A percentile compares a stretch with the other conserved stretches of the same genome.
phyloP scores from a whole-genome alignment of 2,797 vertebrate genomes.

The Dendrocincla fuliginosa region DNA sequence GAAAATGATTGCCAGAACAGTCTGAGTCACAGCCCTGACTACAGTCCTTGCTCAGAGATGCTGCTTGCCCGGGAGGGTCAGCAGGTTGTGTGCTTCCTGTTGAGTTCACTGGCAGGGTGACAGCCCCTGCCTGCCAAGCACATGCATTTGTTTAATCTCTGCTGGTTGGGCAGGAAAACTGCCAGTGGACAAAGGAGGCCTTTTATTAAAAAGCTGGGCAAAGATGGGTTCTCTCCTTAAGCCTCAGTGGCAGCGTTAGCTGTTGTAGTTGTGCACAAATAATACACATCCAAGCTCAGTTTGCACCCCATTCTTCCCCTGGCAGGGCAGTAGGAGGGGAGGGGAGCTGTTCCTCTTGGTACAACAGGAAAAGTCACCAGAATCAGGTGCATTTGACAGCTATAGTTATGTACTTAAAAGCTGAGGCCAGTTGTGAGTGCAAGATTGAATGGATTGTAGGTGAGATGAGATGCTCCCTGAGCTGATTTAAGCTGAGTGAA shows the following conservation, averaged over 20 bases:
- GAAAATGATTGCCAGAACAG: background rate
- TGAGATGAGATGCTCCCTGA: background rate
- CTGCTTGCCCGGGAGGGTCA: slow-evolving; percentile 12
- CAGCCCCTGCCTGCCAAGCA: slow-evolving; percentile 34
- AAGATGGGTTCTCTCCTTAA: background rate
- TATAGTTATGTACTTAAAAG: background rate
- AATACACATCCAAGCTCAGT: background rate
- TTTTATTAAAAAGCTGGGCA: background rate
- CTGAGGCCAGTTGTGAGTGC: background rate
- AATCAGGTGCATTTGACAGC: background rate
- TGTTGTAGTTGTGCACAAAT: background rate
- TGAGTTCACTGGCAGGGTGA: slow-evolving; percentile 44
- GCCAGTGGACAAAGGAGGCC: background rate
- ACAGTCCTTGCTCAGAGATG: background rate
- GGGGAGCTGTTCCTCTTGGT: background rate
- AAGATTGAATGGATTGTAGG: background rate
- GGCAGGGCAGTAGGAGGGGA: background rate
- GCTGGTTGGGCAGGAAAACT: background rate
- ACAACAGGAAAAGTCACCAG: background rate
- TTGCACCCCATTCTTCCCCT: slow-evolving; percentile 18
- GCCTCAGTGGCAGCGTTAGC: background rate
- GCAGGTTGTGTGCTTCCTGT: slow-evolving; percentile 45
- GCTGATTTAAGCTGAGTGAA: background rate
- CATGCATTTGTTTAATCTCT: slow-evolving; percentile 8
- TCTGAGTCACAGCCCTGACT: background rate